Conservation (phyloP, 2,797 vertebrate genomes). For the Urosaurus nigricauda region DNA sequence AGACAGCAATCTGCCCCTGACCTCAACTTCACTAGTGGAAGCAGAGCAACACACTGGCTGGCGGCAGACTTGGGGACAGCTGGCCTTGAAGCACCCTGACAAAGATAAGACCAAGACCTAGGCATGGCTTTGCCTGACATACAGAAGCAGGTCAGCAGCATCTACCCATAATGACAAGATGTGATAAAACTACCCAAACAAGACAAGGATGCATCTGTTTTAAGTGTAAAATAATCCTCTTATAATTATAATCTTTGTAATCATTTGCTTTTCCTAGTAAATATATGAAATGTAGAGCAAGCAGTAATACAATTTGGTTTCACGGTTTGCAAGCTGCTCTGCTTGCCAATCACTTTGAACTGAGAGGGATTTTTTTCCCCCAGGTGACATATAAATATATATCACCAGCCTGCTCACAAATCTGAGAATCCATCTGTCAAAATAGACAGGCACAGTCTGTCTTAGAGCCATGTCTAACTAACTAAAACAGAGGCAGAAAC, state of each 20-base stretch:
- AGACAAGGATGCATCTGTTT: neutral
- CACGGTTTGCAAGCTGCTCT: slow-evolving; percentile 43
- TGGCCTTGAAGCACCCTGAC: slow-evolving; percentile 53
- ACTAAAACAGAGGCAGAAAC: slow-evolving; percentile 60
- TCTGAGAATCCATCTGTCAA: slow-evolving; percentile 68
- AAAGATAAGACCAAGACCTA: slow-evolving; percentile 39
- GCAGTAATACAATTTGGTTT: neutral
- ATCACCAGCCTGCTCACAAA: slow-evolving; percentile 62
- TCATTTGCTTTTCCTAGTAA: slow-evolving; percentile 2
- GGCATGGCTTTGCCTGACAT: neutral
- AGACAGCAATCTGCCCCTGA: slow-evolving; percentile 75
- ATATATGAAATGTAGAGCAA: slow-evolving; percentile 2
- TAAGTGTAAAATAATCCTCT: slow-evolving; percentile 27
- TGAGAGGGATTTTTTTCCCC: neutral
- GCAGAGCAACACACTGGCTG: neutral
- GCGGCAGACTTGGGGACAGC: slow-evolving; percentile 31
- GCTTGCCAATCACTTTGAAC: slow-evolving; percentile 47
- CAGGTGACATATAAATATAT: slow-evolving; percentile 62
- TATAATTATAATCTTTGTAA: neutral
- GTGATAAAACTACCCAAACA: slow-evolving; percentile 25
- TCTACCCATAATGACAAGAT: slow-evolving; percentile 33
- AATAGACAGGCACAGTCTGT: slow-evolving; percentile 65
- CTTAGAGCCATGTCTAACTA: slow-evolving; percentile 70
- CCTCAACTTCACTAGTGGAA: slow-evolving; percentile 64
- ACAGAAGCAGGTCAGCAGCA: slow-evolving; percentile 9